A percentile compares a stretch with the other conserved stretches of the same genome.
Evolutionary conservation across 2,797 vertebrate genomes (phyloP).

Genomic region (Bovichtus diacanthus): DNA sequence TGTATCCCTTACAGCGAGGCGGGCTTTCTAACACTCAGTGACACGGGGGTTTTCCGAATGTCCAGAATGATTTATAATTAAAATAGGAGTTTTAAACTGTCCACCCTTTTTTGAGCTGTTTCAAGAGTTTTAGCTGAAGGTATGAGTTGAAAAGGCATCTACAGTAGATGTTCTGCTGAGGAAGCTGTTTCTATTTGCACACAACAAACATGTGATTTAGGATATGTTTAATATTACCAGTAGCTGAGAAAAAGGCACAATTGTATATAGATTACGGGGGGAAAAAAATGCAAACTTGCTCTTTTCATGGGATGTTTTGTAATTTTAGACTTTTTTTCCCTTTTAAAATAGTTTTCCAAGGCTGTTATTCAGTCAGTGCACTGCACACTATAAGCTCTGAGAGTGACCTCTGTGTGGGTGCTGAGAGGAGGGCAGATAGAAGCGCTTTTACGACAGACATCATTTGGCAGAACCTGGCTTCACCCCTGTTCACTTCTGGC

Average conservation of each 20-base stretch:
- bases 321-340: constrained; percentile 16
- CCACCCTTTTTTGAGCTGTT: not conserved
- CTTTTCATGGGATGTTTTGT: not conserved
- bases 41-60: constrained; percentile 1
- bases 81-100: constrained; percentile 10
- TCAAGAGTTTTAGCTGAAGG: not conserved
- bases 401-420: constrained; percentile 39
- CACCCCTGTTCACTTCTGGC: constrained; percentile 35
- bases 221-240: constrained; percentile 1
- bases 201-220: constrained; percentile 18
- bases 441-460: constrained; percentile 51
- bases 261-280: no score
- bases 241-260: not conserved
- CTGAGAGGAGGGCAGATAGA: constrained; percentile 48
- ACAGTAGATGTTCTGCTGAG: constrained; percentile 21
- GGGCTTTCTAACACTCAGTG: not conserved
- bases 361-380: constrained; percentile 5
- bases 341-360: constrained; percentile 14
- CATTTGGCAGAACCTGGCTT: constrained; percentile 52
- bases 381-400: constrained; percentile 14
- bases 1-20: constrained; percentile 3
- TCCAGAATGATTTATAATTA: not conserved
- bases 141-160: constrained; percentile 9
- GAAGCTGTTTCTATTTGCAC: constrained; percentile 32
- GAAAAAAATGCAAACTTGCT: not conserved